These are phyloP conservation scores for Sinocyclocheilus maitianheensis DNA, from an alignment of 2,113 vertebrate genomes.

Conservation along the genomic window DNA sequence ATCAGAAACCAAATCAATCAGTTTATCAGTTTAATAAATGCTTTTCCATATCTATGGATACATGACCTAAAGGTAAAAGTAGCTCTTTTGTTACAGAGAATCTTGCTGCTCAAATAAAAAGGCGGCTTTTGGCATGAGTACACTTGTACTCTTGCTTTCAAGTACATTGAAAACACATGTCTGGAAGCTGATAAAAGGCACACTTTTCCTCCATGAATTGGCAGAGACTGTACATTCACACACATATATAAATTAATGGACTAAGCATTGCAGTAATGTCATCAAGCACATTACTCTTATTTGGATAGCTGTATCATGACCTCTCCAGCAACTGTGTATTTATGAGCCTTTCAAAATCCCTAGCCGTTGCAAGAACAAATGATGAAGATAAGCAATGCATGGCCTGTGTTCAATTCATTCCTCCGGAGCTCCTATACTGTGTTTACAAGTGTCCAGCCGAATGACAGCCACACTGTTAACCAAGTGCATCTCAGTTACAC, in stretches of 20 bases:
- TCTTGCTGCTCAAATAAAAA: conserved; percentile 49
- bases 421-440: conserved; percentile 4
- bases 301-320: conserved; percentile 50
- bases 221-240: conserved; percentile 47
- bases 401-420: conserved; percentile 46
- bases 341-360: conserved; percentile 47
- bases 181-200: conserved; percentile 71
- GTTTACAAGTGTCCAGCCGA: conserved; percentile 23
- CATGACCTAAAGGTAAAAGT: conserved; percentile 28
- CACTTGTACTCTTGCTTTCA: conserved; percentile 64
- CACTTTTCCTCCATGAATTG: conserved; percentile 68
- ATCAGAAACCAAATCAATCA: not conserved
- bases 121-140: conserved; percentile 52
- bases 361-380: conserved; percentile 35
- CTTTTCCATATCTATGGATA: conserved; percentile 2
- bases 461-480: conserved; percentile 40
- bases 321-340: conserved; percentile 44
- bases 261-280: conserved; percentile 46
- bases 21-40: conserved; percentile 17
- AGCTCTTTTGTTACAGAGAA: conserved; percentile 24
- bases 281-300: conserved; percentile 57
- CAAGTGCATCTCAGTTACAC: conserved; percentile 48
- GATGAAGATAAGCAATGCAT: conserved; percentile 52
- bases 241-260: conserved; percentile 51
- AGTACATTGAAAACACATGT: conserved; percentile 78